Percentiles rank a stretch among this genome's conserved stretches.
phyloP scores from a whole-genome alignment of 2,113 vertebrate species.

The Erinaceus europaeus region DNA sequence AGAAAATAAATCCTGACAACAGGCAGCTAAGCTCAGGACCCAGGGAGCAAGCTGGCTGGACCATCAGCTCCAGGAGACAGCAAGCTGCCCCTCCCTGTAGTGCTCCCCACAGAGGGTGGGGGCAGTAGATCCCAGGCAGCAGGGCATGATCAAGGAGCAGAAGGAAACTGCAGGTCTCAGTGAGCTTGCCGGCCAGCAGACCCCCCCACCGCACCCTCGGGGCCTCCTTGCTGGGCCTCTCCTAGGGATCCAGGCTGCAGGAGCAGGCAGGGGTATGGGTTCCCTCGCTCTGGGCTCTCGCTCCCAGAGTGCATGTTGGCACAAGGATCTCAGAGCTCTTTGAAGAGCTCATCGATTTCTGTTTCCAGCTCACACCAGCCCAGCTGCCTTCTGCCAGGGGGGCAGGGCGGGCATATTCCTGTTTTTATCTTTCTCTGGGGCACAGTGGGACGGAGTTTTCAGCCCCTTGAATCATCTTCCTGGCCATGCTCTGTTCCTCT shows the following conservation, averaged over 20 bases:
- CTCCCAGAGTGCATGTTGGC: constrained; percentile 46
- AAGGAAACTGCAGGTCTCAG: no score
- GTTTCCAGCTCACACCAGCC: constrained; percentile 58
- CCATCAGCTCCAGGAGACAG: accelerated
- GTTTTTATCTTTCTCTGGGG: neutral
- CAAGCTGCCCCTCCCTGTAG: neutral
- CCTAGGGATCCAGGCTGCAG: constrained; percentile 23
- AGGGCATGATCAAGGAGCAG: no score
- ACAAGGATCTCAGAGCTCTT: constrained; percentile 74
- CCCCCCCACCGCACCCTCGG: no score
- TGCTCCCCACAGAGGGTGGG: accelerated
- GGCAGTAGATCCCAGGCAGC: no score
- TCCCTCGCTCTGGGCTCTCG: constrained; percentile 20
- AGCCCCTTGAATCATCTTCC: constrained; percentile 8
- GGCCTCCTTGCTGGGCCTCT: neutral
- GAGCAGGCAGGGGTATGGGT: constrained; percentile 66
- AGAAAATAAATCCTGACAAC: no score
- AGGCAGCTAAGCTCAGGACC: neutral
- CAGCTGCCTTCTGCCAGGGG: neutral
- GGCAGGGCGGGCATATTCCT: neutral
- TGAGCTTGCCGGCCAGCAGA: no score
- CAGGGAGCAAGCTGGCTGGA: neutral
- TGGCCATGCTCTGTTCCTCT: neutral
- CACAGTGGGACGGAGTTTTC: neutral
- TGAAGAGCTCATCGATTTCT: constrained; percentile 79